phyloP scores from a whole-genome alignment of 2,888 invertebrate species.

The Cancer borealis region DNA sequence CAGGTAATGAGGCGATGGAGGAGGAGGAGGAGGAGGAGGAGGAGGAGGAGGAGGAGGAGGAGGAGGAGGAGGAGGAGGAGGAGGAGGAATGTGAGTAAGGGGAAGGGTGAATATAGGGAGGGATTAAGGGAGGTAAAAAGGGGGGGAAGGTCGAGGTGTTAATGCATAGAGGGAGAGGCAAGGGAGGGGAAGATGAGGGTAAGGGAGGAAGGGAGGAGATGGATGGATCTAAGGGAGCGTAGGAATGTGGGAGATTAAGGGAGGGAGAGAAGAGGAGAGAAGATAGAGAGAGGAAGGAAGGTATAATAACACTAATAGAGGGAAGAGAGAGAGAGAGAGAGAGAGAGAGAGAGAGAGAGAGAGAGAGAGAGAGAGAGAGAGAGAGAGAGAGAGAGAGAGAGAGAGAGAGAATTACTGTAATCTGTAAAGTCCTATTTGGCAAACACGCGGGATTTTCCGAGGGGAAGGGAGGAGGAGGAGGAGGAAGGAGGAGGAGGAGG shows the following conservation, averaged over 20 bases:
- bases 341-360: not conserved
- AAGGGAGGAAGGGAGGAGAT: not conserved
- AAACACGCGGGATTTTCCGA: not conserved
- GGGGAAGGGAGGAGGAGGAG: not conserved
- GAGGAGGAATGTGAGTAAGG: not conserved
- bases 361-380: conserved; percentile 53
- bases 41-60: conserved; percentile 8
- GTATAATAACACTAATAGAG: not conserved
- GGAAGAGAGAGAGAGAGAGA: too few relatives aligned
- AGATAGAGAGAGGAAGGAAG: not conserved
- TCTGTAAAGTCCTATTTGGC: too few relatives aligned
- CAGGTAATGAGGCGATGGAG: not conserved
- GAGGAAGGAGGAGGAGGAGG: not conserved
- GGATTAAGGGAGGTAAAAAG: not conserved
- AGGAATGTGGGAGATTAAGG: not conserved
- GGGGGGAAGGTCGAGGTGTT: too few relatives aligned
- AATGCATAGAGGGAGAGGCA: not conserved
- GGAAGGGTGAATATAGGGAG: not conserved
- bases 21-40: not conserved
- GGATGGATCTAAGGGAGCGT: not conserved
- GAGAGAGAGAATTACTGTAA: not conserved
- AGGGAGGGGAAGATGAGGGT: not conserved
- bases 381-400: conserved; percentile 55
- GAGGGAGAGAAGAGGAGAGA: not conserved
- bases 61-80: not conserved